Percentiles rank a stretch among this genome's conserved stretches.
phyloP scores from a whole-genome alignment of 2,888 invertebrate species.

The Ceramica pisi region DNA sequence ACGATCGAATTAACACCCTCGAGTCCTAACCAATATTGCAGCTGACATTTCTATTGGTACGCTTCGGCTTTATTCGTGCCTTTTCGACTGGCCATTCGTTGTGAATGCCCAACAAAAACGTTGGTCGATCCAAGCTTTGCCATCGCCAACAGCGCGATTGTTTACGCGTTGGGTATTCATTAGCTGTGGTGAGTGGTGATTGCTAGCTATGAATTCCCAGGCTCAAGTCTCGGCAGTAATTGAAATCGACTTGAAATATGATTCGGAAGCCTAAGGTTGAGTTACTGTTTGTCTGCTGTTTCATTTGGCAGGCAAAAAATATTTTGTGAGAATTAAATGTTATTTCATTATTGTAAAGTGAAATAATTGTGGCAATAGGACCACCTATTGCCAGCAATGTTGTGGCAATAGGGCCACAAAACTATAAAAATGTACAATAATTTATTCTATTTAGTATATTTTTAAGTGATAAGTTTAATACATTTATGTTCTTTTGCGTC shows the following conservation, averaged over 20 bases:
- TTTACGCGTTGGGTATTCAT: slow-evolving; percentile 55
- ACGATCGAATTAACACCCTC: slow-evolving; percentile 55
- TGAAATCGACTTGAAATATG: slow-evolving; percentile 55
- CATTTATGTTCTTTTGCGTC: not conserved
- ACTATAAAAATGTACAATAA: too few species aligned
- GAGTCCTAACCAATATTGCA: slow-evolving; percentile 57
- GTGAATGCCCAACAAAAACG: slow-evolving; percentile 60
- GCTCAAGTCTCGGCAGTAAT: slow-evolving; percentile 39
- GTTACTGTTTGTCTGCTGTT: not conserved
- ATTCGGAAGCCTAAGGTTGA: slow-evolving; percentile 11
- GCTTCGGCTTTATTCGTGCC: slow-evolving; percentile 49
- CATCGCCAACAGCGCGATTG: slow-evolving; percentile 47
- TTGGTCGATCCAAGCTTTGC: slow-evolving; percentile 50
- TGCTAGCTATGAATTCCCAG: slow-evolving; percentile 47
- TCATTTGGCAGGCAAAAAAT: not conserved
- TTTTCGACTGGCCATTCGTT: slow-evolving; percentile 41
- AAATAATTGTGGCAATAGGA: not conserved
- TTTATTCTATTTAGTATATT: not conserved
- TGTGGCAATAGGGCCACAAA: not conserved
- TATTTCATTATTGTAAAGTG: not conserved
- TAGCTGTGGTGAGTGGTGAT: slow-evolving; percentile 56
- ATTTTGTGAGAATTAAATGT: not conserved
- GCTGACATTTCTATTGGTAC: slow-evolving; percentile 62
- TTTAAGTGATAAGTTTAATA: not conserved
- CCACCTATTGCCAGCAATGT: too few species aligned